Evolutionary conservation across 2,888 invertebrate genomes (phyloP), one percentile per base, ranked within the genome.

Genomic region (Amphipoea oculea): DNA sequence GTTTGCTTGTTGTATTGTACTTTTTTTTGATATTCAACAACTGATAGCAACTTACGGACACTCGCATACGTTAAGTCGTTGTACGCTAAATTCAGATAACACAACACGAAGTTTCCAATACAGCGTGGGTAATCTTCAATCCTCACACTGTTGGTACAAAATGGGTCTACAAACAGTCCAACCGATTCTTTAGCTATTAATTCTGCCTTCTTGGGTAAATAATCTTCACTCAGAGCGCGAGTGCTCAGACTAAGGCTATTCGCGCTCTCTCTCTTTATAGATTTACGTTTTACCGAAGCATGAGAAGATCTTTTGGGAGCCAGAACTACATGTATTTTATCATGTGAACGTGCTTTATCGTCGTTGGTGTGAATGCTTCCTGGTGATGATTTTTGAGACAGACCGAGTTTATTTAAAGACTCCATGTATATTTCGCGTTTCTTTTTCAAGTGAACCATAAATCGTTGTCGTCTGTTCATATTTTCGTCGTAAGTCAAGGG

Each of bases 41-140:
- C 91, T 23, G 84, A 51, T 45, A 88, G 73, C 42, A 95, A 54
- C 80, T 92, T 93, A n/a, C 88, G 91, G 0, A 94, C 65, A 78
- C 89, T 91, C 0, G 83, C 4, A 76, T 90, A 93, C 5, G 92
- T 83, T 45, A 95, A 84, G 78, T 93, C 82, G 76, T 95, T 95
- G 81, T 94, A 95, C 0, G 93, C 89, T 51, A 95, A 83, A 86
- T 95, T 95, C 62, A 95, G 89, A 86, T 92, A 93, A 76, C 92
- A 90, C 2, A 95, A 86, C 5, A 85, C 78, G 73, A 93, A 89
- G 73, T 95, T 95, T 0, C 95, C 95, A 0, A 85, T 4, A 81
- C 94, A 92, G 66, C 89, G 89, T 29, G 81, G 79, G 63, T 81
- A 76, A 4, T 93, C 82, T 73, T 86, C 86, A 4, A 78, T 54